Conservation (phyloP, 2,113 vertebrate genomes). For the Thymallus thymallus region DNA sequence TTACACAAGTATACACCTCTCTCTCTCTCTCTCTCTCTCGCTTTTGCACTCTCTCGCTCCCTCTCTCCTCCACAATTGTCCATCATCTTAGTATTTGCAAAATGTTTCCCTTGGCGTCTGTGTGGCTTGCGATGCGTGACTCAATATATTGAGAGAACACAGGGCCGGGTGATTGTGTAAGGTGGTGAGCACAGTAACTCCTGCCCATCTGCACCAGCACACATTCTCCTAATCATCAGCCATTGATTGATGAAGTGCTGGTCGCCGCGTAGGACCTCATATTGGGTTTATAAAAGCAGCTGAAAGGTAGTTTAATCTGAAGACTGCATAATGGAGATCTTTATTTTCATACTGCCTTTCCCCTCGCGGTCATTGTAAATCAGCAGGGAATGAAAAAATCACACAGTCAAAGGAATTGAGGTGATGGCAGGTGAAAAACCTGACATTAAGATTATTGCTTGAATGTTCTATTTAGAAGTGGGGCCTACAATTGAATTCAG, state of each 20-base stretch:
- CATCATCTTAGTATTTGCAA: neutral
- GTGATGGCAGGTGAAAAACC: neutral
- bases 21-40: neutral
- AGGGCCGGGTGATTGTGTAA: neutral
- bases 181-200: neutral
- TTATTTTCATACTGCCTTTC: constrained; percentile 7
- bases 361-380: constrained; percentile 5
- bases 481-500: neutral
- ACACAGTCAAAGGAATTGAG: neutral
- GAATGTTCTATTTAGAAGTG: constrained; percentile 1
- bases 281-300: constrained; percentile 25
- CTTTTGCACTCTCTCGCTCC: neutral
- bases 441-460: neutral
- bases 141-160: neutral
- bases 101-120: neutral
- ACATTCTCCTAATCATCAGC: neutral
- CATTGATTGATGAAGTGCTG: constrained; percentile 24
- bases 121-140: neutral
- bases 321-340: constrained; percentile 29
- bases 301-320: constrained; percentile 33
- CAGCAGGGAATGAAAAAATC: neutral
- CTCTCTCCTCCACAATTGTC: too few species aligned
- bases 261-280: neutral
- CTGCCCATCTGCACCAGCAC: neutral
- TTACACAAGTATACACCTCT: neutral